Conservation (phyloP, 2,797 vertebrate genomes). For the Gymnodraco acuticeps region DNA sequence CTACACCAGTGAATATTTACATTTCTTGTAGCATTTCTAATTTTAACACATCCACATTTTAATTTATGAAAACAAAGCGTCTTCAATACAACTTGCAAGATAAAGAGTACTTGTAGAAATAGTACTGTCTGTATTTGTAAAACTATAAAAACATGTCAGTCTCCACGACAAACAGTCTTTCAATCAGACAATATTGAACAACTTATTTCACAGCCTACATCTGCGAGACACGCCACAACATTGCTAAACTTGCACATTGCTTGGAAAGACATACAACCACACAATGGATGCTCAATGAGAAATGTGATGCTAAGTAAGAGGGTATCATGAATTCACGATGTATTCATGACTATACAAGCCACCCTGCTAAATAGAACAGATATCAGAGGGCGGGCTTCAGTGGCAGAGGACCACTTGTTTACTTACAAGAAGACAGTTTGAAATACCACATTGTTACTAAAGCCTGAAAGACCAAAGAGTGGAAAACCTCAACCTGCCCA, state of each 20-base stretch:
- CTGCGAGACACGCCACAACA: not conserved
- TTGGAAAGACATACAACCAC: not conserved
- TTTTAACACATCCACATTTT: not conserved
- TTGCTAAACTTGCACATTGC: not conserved
- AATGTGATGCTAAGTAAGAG: not conserved
- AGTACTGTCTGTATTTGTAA: not conserved
- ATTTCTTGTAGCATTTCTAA: not conserved
- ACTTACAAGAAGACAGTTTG: not conserved
- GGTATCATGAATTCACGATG: not conserved
- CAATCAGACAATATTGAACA: slow-evolving; percentile 13
- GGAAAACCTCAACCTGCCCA: slow-evolving; percentile 28
- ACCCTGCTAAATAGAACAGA: not conserved
- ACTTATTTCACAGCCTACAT: slow-evolving; percentile 12
- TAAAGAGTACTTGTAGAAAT: not conserved
- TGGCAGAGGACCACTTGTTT: not conserved
- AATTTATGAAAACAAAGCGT: not conserved
- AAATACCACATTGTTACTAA: slow-evolving; percentile 2
- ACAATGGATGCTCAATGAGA: not conserved
- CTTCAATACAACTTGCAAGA: not conserved
- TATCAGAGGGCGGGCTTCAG: not conserved
- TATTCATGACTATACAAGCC: not conserved
- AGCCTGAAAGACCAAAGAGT: slow-evolving; percentile 7
- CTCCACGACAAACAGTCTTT: not conserved
- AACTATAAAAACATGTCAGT: not conserved
- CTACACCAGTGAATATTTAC: not conserved